Base-by-base conservation (phyloP, 2,797 vertebrate species). In the Anguilla pacifica region DNA sequence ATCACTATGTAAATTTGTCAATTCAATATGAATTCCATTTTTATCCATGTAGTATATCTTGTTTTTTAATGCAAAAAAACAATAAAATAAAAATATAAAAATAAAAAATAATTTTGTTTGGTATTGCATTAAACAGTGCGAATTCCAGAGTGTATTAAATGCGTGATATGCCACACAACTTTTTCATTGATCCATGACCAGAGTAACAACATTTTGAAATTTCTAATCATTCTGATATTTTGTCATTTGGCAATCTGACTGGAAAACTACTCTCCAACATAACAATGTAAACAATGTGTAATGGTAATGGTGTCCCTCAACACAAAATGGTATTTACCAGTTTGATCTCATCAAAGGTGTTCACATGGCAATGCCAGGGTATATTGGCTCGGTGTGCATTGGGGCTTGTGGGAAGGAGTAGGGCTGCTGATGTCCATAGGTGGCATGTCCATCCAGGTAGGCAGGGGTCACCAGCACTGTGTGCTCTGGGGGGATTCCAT, bases 381-480 rank as follows among this genome's bases (percentile, higher is more conserved):
- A 92, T 55, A 91, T 81, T 43, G 88, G 87, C 64, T 92, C 91
- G 0, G 86, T 90, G 90, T 90, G 91, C 85, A 93, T 91, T 10
- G 89, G 90, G 22, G 86, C 72, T 59, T 91, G 93, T 72, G 89
- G 89, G 87, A 92, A 92, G 10, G 90, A 25, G 39, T 90, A 88
- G 0, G 86, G 46, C 3, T 89, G 88, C 31, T 86, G 17, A 0
- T 90, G 93, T 17, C 92, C 92, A 0, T 91, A 94, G 0, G 87
- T 49, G 28, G 88, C 70, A 35, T 92, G 90, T 22, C 53, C 89
- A 7, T 93, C 92, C 31, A 94, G 88, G 86, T 94, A 93, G 0
- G 93, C 92, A 6, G 93, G 93, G 19, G 92, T 85, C 88, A 87
- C 85, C 9, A 93, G 2, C 81, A 91, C 11, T 0, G 89, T 31